Evolutionary conservation across 2,113 vertebrate genomes (phyloP), one percentile per base, ranked within the genome.

Genomic region (Xiphias gladius): DNA sequence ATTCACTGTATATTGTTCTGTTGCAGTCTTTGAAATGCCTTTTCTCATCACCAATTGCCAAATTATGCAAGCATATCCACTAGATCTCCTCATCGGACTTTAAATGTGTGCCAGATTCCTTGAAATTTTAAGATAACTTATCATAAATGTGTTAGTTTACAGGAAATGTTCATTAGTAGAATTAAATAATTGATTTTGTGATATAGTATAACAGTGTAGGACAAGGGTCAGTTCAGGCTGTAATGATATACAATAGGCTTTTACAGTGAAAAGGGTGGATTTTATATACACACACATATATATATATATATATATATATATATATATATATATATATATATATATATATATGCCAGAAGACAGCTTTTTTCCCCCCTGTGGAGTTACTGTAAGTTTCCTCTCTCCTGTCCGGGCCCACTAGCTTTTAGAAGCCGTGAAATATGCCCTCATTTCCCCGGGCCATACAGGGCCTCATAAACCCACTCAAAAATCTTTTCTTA

Each of bases 401-500:
- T 90, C 76, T 73, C 35, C 76, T 83, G 86, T 82, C 88, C 63
- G 80, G 76, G 62, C 82, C 64, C 73, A 72, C 85, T 89, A 86
- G 88, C 87, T 90, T 89, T 85, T 90, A 88, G 86, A 89, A 81
- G 81, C 83, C 43, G 89, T 92, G 93, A 91, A 89, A 86, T 91
- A 91, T 87, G 85, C 84, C 84, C 69, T 77, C 76, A 20, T 84
- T 72, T 79, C 93, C 89, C 64, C 73, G 20, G 87, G 94, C 93
- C 86, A 77, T 86, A 61, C 50, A 71, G 81, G 88, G 88, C 93
- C 91, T 93, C 93, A 91, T 92, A 92, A 95, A 91, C 89, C 89
- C 86, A 88, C 88, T 92, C 91, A 91, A 90, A 93, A 86, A 89
- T 84, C 89, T 89, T 88, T 88, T 89, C 91, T 91, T 84, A 73